These are phyloP conservation scores for Ctenicera cuprea DNA, from an alignment of 2,888 invertebrate genomes.

Conservation along the genomic window DNA sequence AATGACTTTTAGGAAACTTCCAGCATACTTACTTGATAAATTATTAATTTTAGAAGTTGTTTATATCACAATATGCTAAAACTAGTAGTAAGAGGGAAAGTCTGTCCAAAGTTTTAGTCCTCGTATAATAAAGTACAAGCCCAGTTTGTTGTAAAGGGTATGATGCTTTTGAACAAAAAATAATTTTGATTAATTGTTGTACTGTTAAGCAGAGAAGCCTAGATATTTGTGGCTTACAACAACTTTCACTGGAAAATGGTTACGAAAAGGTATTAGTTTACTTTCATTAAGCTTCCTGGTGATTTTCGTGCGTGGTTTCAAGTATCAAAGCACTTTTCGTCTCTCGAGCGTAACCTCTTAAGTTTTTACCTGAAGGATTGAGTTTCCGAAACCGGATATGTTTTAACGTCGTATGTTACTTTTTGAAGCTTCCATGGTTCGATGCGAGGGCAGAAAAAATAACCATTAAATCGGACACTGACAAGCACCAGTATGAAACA, in stretches of 20 bases:
- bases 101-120: neutral
- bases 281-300: neutral
- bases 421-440: neutral
- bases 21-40: neutral
- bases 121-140: neutral
- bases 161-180: neutral
- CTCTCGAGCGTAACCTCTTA: constrained; percentile 3
- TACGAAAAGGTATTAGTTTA: neutral
- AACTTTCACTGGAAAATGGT: neutral
- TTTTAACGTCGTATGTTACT: neutral
- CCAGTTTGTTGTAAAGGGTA: neutral
- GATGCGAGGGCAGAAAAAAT: too few species aligned
- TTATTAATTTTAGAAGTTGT: constrained; percentile 1
- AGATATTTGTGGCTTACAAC: too few species aligned
- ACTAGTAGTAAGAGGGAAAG: neutral
- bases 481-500: too few species aligned
- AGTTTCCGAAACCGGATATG: constrained; percentile 18
- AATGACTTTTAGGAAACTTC: constrained; percentile 1
- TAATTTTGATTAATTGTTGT: neutral
- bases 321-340: constrained; percentile 18
- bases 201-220: neutral
- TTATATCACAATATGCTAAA: neutral
- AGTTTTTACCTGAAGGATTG: constrained; percentile 15
- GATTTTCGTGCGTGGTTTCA: constrained; percentile 8
- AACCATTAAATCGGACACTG: too few species aligned